Percentiles rank a stretch among this genome's conserved stretches.
phyloP scores from a whole-genome alignment of 2,797 vertebrate species.

The Perodicticus potto region DNA sequence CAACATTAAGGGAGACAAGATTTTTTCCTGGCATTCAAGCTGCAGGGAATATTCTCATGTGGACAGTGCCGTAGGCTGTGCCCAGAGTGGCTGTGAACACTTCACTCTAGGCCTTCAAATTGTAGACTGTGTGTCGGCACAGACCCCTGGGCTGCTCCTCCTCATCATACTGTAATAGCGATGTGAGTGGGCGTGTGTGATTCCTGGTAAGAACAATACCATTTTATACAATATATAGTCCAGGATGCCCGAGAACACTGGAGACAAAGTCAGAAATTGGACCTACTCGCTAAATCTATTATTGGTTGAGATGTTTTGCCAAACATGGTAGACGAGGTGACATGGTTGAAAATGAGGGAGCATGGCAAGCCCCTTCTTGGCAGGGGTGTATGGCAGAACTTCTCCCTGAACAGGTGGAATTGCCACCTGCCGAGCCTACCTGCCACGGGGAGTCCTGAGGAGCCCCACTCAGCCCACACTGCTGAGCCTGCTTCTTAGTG shows the following conservation, averaged over 20 bases:
- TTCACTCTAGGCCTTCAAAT: not conserved
- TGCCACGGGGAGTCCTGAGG: not conserved
- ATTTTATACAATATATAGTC: not conserved
- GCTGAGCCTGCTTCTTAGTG: not conserved
- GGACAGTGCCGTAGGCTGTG: not conserved
- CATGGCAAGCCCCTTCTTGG: not conserved
- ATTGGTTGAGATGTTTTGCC: not conserved
- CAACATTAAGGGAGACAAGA: not conserved
- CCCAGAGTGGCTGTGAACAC: not conserved
- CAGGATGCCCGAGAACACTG: not conserved
- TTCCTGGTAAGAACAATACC: not conserved
- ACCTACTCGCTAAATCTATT: not conserved
- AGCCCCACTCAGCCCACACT: not conserved
- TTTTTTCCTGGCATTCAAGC: not conserved
- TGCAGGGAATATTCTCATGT: not conserved
- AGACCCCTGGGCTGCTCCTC: not conserved
- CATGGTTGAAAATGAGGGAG: not conserved
- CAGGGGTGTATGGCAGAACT: not conserved
- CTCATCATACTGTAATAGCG: not conserved
- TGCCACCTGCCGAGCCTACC: not conserved
- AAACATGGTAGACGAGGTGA: not conserved
- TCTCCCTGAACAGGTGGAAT: not conserved
- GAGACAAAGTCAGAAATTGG: not conserved
- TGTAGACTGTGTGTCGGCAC: not conserved
- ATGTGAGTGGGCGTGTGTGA: accelerated